Evolutionary conservation across 2,888 invertebrate species (phyloP).

Genomic region (Diaprepes abbreviatus): DNA sequence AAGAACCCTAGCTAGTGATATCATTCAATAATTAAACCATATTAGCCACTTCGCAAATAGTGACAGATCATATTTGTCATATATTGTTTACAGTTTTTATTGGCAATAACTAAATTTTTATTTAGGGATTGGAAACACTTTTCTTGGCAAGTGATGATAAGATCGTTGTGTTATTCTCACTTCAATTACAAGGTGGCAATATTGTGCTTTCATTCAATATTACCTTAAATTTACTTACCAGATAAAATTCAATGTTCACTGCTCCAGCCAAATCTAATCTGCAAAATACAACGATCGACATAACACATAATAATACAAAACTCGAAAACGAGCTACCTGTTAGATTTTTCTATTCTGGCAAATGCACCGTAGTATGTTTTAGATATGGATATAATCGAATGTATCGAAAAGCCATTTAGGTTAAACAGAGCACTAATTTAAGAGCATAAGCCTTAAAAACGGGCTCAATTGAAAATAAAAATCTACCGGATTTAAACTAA

Average conservation of each 20-base stretch:
- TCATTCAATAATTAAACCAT: too few relatives aligned
- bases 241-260: conserved; percentile 1
- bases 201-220: too few relatives aligned
- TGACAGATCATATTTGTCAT: too few relatives aligned
- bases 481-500: conserved; percentile 64
- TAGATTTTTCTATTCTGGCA: conserved; percentile 46
- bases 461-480: conserved; percentile 66
- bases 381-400: conserved; percentile 46
- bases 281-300: conserved; percentile 18
- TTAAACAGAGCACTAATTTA: conserved; percentile 49
- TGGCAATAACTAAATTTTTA: too few relatives aligned
- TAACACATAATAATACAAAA: conserved; percentile 47
- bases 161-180: too few relatives aligned
- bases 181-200: too few relatives aligned
- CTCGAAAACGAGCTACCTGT: conserved; percentile 49
- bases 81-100: too few relatives aligned
- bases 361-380: conserved; percentile 19
- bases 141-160: too few relatives aligned
- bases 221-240: conserved; percentile 4
- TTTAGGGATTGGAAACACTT: too few relatives aligned
- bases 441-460: conserved; percentile 48
- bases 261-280: conserved; percentile 1
- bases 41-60: too few relatives aligned
- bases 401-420: conserved; percentile 48
- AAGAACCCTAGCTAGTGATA: too few relatives aligned